These are phyloP conservation scores for Euthynnus affinis DNA, from an alignment of 2,797 vertebrate species.

Conservation along the genomic window DNA sequence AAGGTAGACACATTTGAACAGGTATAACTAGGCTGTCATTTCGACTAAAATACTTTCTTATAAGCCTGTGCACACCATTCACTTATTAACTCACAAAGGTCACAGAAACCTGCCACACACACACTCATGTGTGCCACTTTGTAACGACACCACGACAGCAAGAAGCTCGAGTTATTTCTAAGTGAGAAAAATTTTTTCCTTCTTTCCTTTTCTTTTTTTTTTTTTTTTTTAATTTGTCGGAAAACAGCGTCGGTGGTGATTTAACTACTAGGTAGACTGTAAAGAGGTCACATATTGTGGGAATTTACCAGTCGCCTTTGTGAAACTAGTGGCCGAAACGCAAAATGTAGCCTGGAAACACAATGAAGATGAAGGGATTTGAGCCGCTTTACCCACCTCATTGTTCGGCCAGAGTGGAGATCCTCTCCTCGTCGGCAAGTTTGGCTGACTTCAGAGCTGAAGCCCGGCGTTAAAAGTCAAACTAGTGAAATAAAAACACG, in stretches of 20 bases:
- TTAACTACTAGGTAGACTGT: background rate
- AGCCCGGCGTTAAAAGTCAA: constrained; percentile 64
- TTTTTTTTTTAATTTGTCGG: background rate
- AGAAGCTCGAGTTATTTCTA: constrained; percentile 18
- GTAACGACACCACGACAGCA: constrained; percentile 9
- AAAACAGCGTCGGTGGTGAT: background rate
- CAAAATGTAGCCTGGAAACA: constrained; percentile 65
- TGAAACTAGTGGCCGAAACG: constrained; percentile 57
- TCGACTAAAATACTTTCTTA: background rate
- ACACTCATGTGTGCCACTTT: background rate
- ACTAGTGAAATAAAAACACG: constrained; percentile 31
- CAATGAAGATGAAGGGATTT: constrained; percentile 80
- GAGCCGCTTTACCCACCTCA: constrained; percentile 86
- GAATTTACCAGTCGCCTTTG: constrained; percentile 29
- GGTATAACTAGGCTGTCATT: background rate
- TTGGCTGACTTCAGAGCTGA: constrained; percentile 71
- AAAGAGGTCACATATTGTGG: constrained; percentile 1
- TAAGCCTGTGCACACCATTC: background rate
- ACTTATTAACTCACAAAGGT: constrained; percentile 18
- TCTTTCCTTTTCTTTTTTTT: no score
- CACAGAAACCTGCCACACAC: constrained; percentile 25
- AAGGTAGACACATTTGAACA: constrained; percentile 8
- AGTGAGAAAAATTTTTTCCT: no score
- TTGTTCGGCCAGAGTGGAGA: constrained; percentile 85
- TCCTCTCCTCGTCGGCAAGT: constrained; percentile 78